Evolutionary conservation across 2,113 vertebrate genomes (phyloP), one percentile per base, ranked within the genome.

Genomic region (Ctenodactylus gundi): DNA sequence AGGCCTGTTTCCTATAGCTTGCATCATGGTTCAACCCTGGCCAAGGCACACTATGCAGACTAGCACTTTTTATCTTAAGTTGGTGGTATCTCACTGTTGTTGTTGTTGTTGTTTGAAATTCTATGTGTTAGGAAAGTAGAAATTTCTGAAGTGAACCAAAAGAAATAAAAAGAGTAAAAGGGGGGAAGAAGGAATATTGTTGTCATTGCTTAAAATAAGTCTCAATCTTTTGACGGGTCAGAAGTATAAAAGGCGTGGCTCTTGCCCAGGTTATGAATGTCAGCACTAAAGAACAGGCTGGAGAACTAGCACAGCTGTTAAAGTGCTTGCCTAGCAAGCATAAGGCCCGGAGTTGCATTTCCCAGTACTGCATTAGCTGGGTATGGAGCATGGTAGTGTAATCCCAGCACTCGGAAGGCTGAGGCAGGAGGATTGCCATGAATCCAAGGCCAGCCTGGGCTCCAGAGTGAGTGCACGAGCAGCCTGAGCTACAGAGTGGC

Each of bases 91-190:
- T 77, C 21, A 77, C 81, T 94, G 57, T 65, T 62, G 21, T 55
- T 46, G 82, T 94, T 81, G 72, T 65, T 62, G 21, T 55, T 46
- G 82, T 94, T 81, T 67, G 58, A 89, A 93, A 87, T 80, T 64
- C 36, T 82, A 53, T 20, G 4, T 77, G 5, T 95, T 95, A 91
- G 34, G 36, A 67, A 75, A 93, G 77, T 20, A 90, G 49, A 49
- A 55, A 62, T 31, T 94, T 95, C 44, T 57, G 46, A 81, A 82
- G 14, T 72, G 15, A 10, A 1, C 17, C 34, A 60, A 85, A 78
- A 46, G 76, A 95, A 73, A 62, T 23, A 44, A 80, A 53, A 73
- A 87, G 3, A 68, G 1, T 64, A 44, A 62, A 36, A 62, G 34
- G n/a, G 44, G 31, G 15, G 70, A 49, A 51, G 46, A 55, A 39